Conservation (phyloP, 2,888 invertebrate genomes). For the Pterobdella sp. region DNA sequence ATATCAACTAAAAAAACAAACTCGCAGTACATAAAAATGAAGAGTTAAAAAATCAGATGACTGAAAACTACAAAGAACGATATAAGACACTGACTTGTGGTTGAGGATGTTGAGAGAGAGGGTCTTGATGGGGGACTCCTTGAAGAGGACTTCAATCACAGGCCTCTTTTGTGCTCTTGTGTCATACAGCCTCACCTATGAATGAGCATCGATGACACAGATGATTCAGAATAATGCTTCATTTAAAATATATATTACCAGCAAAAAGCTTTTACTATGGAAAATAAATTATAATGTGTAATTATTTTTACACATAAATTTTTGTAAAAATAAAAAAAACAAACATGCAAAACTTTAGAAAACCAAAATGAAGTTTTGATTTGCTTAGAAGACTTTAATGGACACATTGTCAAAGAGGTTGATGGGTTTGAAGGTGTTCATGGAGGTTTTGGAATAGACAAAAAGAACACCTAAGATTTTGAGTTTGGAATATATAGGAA, state of each 20-base stretch:
- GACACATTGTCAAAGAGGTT: too few relatives aligned
- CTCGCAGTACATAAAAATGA: not conserved
- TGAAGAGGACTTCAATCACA: slow-evolving; percentile 62
- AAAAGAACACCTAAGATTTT: too few relatives aligned
- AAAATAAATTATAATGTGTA: not conserved
- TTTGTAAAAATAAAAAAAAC: slow-evolving; percentile 1
- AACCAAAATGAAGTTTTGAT: too few relatives aligned
- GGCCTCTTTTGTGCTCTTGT: slow-evolving; percentile 66
- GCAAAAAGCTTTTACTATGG: not conserved
- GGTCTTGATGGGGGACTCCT: slow-evolving; percentile 64
- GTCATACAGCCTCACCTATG: slow-evolving; percentile 68
- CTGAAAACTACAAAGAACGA: slow-evolving; percentile 16
- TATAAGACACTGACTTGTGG: slow-evolving; percentile 53
- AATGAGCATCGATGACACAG: too few relatives aligned
- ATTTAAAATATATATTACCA: not conserved
- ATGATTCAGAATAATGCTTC: too few relatives aligned
- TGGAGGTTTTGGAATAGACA: too few relatives aligned
- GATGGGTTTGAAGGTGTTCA: too few relatives aligned
- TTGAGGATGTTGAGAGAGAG: slow-evolving; percentile 54
- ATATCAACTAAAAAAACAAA: not conserved
- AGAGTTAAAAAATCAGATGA: not conserved
- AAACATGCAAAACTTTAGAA: too few relatives aligned
- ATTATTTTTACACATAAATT: not conserved
- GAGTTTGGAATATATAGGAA: too few relatives aligned
- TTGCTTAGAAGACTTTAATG: too few relatives aligned